A percentile compares a stretch with the other conserved stretches of the same genome.
Evolutionary conservation across 35 echinoderm and acorn worm genomes (phyloP).

Genomic region (Chiridota heheva): DNA sequence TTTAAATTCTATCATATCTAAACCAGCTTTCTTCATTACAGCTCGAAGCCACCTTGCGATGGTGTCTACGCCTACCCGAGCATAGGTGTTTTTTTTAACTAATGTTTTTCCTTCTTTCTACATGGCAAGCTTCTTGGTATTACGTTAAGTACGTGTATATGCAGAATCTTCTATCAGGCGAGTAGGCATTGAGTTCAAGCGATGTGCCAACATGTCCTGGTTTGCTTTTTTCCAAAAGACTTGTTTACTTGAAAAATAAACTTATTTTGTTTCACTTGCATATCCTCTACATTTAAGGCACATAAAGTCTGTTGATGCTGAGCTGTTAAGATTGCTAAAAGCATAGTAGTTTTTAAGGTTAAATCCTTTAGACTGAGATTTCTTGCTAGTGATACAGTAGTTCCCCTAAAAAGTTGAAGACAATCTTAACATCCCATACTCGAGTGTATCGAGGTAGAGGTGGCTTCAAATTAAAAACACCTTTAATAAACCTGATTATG

Average conservation of each 20-base stretch:
- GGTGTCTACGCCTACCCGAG: not conserved
- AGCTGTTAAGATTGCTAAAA: slow-evolving; percentile 44
- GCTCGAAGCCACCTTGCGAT: slow-evolving; percentile 43
- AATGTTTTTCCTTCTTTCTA: slow-evolving; percentile 2
- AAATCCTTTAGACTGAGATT: not conserved
- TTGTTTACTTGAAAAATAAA: slow-evolving; percentile 10
- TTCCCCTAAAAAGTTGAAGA: slow-evolving; percentile 42
- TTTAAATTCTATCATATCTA: slow-evolving; percentile 17
- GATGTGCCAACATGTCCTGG: slow-evolving; percentile 24
- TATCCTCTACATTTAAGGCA: slow-evolving; percentile 15
- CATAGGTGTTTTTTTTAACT: slow-evolving; percentile 23
- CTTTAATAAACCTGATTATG: slow-evolving; percentile 52
- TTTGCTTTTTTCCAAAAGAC: slow-evolving; percentile 45
- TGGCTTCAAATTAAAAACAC: slow-evolving; percentile 49
- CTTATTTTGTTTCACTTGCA: not conserved
- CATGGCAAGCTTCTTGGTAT: not conserved
- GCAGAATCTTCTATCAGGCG: slow-evolving; percentile 31
- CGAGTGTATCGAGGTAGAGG: slow-evolving; percentile 38
- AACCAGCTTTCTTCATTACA: not conserved
- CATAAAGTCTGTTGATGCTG: slow-evolving; percentile 16
- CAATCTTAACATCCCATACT: slow-evolving; percentile 57
- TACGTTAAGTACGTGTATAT: slow-evolving; percentile 25
- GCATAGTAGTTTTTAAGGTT: slow-evolving; percentile 43
- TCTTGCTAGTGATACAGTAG: not conserved
- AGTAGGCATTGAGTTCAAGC: slow-evolving; percentile 14